Evolutionary conservation across 2,888 invertebrate genomes (phyloP), one percentile per base, ranked within the genome.

Genomic region (Tuberolachnus salignus): DNA sequence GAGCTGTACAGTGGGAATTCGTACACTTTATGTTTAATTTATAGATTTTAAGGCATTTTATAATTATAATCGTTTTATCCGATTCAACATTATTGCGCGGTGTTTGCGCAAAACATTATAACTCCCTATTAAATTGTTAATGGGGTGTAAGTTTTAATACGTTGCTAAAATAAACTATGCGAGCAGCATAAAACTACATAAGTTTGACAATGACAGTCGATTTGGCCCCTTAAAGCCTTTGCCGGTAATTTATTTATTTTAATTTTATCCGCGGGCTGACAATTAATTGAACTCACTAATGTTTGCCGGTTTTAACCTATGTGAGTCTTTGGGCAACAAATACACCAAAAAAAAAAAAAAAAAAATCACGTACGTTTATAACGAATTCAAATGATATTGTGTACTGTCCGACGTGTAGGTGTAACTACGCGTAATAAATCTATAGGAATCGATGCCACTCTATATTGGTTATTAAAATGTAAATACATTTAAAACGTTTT

Each of bases 81-180:
- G 26, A 34, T 34, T 16, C 21, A 19, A 26, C 34, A 11, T 72
- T 14, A 49, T 46, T 34, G 34, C 34, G 34, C 34, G 6, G 42
- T 21, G 19, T 55, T 19, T n/a, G 21, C 44, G 34, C 49, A 72
- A 53, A 53, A 74, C 53, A 42, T 64, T 44, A n/a, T n/a, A 74
- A 74, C 53, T 53, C 64, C 19, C 23, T 23, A 55, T 74, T 53
- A 55, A n/a, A 55, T 57, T 46, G 23, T 57, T 74, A 74, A 66
- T 74, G 74, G 23, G 19, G 55, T 66, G 66, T 44, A 74, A 66
- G 66, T 74, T 74, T 53, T 46, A 74, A 55, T 57, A 55, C 74
- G 44, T 66, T 44, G n/a, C 19, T n/a, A 10, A 26, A 66, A 74
- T 74, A 55, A 74, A 74, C 74, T 74, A 74, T 74, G 74, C 55